Conservation (phyloP, 2,797 vertebrate genomes). For the Galago senegalensis region DNA sequence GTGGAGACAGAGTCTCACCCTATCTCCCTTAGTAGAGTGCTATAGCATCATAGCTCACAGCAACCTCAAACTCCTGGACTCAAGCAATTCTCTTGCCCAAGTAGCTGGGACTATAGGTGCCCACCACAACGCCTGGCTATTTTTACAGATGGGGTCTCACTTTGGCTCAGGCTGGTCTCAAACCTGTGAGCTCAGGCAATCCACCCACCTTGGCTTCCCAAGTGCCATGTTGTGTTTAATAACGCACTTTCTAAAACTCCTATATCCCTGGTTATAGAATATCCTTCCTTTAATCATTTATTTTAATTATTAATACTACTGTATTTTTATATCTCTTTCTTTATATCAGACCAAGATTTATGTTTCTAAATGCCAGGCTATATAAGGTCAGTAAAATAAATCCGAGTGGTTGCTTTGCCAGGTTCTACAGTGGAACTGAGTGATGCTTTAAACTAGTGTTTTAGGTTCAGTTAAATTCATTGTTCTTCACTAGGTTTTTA, state of each 20-base stretch:
- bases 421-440: background rate
- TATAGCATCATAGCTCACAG: no score
- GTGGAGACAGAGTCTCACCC: no score
- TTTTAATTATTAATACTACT: background rate
- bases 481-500: constrained; percentile 4
- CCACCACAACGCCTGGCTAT: no score
- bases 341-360: background rate
- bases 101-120: no score
- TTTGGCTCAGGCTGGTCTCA: no score
- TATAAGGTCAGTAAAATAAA: background rate
- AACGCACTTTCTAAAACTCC: background rate
- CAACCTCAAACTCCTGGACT: no score
- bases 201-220: no score
- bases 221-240: background rate
- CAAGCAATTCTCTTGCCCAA: no score
- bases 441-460: background rate
- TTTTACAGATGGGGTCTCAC: no score
- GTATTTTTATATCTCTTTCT: background rate
- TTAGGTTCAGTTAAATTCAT: background rate
- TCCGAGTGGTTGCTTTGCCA: background rate
- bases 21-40: no score
- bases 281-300: background rate
- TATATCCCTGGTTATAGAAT: background rate
- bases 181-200: no score
- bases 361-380: background rate